Evolutionary conservation across 2,888 invertebrate genomes (phyloP), one percentile per base, ranked within the genome.

Genomic region (Steinernema hermaphroditum): DNA sequence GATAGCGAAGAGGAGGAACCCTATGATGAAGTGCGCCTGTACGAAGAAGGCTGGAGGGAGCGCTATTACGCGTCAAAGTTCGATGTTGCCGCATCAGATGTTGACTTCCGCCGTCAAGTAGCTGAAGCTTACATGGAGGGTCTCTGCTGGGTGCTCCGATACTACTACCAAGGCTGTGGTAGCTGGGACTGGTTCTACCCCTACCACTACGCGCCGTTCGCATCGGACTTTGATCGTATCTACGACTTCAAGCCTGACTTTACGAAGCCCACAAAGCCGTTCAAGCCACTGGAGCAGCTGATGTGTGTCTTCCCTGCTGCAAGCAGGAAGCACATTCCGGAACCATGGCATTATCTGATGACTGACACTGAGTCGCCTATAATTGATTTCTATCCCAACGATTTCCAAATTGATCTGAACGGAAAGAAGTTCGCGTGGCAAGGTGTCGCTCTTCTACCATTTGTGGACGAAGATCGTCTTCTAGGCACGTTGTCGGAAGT

Each of bases 181-280:
- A 94, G 94, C 22, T 99, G 98, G 98, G 94, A 96, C 89, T 98
- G 98, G 98, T 98, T 96, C 89, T 98, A 94, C 89, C 98, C 98
- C 0, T 98, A 95, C 88, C 98, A 98, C 89, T 98, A 99, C 89
- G 97, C 98, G 22, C 98, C 98, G 8, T 98, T 98, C 89, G 98
- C 98, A 2, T 96, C 96, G 0, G 98, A 99, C 90, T 98, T 99
- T 89, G 91, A 93, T 75, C 43, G 95, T 87, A 92, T 98, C 72
- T 91, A 91, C 72, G 92, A 93, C 0, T 89, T 95, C 37, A 83
- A 87, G 0, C 92, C 92, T 62, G 91, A 92, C 87, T 99, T 98
- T 88, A 93, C 93, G 87, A 91, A 90, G 85, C 92, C 91, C 71
- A 96, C 96, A 0, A 89, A 91, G 87, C 98, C 98, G 92, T 97